A percentile compares a stretch with the other conserved stretches of the same genome.
phyloP scores from a whole-genome alignment of 1,140 invertebrate genomes.

The Drosophila seguyi region DNA sequence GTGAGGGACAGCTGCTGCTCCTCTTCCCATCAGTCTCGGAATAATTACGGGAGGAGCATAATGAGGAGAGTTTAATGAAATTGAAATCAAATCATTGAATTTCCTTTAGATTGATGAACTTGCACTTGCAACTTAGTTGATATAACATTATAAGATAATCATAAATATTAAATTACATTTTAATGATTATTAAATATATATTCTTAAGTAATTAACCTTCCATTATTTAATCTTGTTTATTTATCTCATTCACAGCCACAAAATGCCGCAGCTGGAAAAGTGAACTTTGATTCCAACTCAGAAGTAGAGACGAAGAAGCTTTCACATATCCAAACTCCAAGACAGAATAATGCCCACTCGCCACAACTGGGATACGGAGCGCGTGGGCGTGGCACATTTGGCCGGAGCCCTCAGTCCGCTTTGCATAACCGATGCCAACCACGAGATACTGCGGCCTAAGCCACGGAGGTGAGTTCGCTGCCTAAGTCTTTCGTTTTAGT shows the following conservation, averaged over 20 bases:
- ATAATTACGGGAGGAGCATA: not conserved
- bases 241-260: conserved; percentile 14
- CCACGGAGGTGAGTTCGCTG: conserved; percentile 89
- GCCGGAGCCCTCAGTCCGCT: conserved; percentile 89
- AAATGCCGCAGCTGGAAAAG: conserved; percentile 47
- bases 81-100: conserved; percentile 1
- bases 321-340: conserved; percentile 5
- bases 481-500: conserved; percentile 29
- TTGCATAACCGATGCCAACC: conserved; percentile 90
- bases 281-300: conserved; percentile 13
- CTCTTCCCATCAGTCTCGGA: conserved; percentile 1
- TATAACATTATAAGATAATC: not conserved
- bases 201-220: not conserved
- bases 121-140: conserved; percentile 3
- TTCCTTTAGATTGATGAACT: conserved; percentile 8
- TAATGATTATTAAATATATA: not conserved
- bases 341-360: conserved; percentile 73
- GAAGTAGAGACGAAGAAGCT: conserved; percentile 1
- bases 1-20: not conserved
- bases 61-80: conserved; percentile 1
- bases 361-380: conserved; percentile 77
- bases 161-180: not conserved
- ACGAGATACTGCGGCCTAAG: conserved; percentile 94
- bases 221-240: conserved; percentile 12
- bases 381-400: conserved; percentile 87